phyloP scores from a whole-genome alignment of 2,888 invertebrate species.

The Orthonychiurus folsomi region DNA sequence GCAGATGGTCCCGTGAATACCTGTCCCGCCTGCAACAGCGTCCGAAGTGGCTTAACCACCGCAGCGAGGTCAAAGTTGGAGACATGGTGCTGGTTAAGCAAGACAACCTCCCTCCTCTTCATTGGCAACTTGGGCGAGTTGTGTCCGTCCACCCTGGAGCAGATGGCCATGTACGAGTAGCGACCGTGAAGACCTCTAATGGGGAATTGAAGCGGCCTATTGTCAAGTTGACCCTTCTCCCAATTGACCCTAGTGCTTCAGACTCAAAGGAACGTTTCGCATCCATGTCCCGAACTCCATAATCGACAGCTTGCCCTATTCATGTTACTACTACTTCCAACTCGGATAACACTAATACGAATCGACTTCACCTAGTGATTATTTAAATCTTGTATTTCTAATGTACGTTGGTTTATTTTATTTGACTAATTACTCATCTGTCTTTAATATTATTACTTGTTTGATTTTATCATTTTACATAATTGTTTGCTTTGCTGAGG shows the following conservation, averaged over 20 bases:
- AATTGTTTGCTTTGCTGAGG: no score
- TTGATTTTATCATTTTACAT: no score
- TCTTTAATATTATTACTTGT: no score
- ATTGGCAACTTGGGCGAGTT: slow-evolving; percentile 40
- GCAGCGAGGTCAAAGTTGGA: not conserved
- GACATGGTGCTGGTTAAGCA: slow-evolving; percentile 21
- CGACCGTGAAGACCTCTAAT: slow-evolving; percentile 37
- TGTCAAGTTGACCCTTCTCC: slow-evolving; percentile 19
- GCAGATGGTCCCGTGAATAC: slow-evolving; percentile 17
- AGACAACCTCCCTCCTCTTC: slow-evolving; percentile 10
- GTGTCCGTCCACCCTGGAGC: slow-evolving; percentile 38
- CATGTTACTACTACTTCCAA: no score
- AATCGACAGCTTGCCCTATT: no score
- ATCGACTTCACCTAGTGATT: no score
- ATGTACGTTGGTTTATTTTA: no score
- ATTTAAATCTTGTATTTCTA: no score
- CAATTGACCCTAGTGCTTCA: slow-evolving; percentile 11
- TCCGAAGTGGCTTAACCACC: slow-evolving; percentile 16
- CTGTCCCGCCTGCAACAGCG: slow-evolving; percentile 20
- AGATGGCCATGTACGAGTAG: slow-evolving; percentile 40
- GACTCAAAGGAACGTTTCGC: no score
- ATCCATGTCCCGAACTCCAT: no score
- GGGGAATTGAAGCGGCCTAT: slow-evolving; percentile 24
- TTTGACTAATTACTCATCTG: no score
- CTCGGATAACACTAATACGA: no score